A percentile compares a stretch with the other conserved stretches of the same genome.
Evolutionary conservation across 2,113 vertebrate species (phyloP).

Genomic region (Indicator maculatus): DNA sequence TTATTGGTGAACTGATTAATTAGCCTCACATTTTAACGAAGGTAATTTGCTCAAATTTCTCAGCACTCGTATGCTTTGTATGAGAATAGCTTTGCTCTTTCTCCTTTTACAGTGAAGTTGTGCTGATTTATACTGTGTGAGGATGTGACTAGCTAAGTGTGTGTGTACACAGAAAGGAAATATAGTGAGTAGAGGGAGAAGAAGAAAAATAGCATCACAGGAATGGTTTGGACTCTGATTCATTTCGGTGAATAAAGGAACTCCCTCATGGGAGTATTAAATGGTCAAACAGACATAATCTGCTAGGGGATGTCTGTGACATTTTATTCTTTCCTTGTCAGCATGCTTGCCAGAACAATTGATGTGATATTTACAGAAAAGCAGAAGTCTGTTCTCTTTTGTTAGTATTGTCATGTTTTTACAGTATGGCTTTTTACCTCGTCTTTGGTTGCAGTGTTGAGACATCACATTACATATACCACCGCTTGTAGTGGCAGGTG

Average conservation of each 20-base stretch:
- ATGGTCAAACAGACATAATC: not conserved
- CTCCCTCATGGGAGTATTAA: not conserved
- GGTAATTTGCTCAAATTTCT: not conserved
- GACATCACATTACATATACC: not conserved
- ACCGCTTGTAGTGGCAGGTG: not conserved
- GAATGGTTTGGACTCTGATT: not conserved
- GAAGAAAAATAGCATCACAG: not conserved
- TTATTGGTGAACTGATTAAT: not conserved
- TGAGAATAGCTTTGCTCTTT: not conserved
- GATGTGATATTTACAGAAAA: not conserved
- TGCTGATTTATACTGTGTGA: not conserved
- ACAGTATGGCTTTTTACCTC: not conserved
- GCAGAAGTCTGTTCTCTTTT: not conserved
- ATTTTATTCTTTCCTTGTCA: not conserved
- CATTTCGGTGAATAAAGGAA: not conserved
- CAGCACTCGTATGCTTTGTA: too few relatives aligned
- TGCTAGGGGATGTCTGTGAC: not conserved
- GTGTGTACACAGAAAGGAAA: not conserved
- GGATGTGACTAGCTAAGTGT: not conserved
- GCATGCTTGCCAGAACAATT: not conserved
- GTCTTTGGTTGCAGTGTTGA: accelerated
- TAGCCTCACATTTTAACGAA: not conserved
- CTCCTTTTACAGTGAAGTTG: not conserved
- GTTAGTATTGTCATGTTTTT: not conserved
- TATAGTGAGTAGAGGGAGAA: not conserved